Base-by-base conservation (phyloP, 2,888 invertebrate genomes). In the Archips xylosteana region DNA sequence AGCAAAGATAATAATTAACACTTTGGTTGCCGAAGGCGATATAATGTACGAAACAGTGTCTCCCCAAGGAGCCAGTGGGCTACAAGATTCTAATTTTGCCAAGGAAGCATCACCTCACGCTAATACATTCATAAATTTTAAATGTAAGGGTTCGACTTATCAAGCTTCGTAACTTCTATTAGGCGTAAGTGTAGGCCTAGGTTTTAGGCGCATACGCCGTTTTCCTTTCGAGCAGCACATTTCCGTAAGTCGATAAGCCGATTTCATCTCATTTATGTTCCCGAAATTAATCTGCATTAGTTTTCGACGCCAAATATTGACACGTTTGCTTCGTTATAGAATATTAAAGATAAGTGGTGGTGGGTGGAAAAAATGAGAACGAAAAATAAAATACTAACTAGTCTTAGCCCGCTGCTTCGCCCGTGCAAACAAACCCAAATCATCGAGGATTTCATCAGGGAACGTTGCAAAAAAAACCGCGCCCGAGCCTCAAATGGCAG, bases 121-220 rank as follows among this genome's bases (percentile, higher is more conserved):
- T 60, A 68, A 68, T 60, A 60, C 47, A 68, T 59, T 68, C 67
- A 68, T 60, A 68, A 47, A 60, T 68, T 60, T 68, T 68, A 68
- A 60, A 68, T 36, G 47, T 60, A 68, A 57, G 10, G 62, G 62
- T 45, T 63, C 54, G 54, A 49, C 39, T 51, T 54, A 34, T 61
- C 45, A 60, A 12, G n/a, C n/a, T 15, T 15, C 51, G 5, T 3
- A 10, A 45, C 45, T 57, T 57, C 54, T 12, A 59, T 57, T 45
- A 34, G 54, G 34, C 42, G 51, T 45, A 54, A 42, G 36, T 51
- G 12, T 5, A 13, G 42, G 6, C n/a, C 34, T 42, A 70, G 57
- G 10, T 13, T 9, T 34, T 10, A n/a, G 12, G 9, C 10, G 10
- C 45, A 57, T 57, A 54, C 15, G 54, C n/a, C 57, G n/a, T 68